Percentiles rank a stretch among this genome's conserved stretches.
These are phyloP conservation scores for Lordiphosa clarofinis DNA, from an alignment of 1,140 invertebrate species.

Conservation along the genomic window DNA sequence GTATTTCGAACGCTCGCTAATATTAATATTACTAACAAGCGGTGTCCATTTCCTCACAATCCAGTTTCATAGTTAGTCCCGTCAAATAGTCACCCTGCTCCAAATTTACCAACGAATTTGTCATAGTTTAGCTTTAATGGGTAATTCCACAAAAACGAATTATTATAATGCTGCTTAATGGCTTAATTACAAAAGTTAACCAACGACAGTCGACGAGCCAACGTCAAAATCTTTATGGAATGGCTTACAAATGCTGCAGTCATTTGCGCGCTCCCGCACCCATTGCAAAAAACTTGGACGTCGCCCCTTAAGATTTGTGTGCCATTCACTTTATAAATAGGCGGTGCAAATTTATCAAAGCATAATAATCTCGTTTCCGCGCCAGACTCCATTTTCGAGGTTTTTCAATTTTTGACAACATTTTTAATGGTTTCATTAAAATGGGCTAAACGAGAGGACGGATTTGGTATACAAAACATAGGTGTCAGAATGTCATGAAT, in stretches of 20 bases:
- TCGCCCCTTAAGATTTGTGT: slow-evolving; percentile 21
- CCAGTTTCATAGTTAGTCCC: neutral
- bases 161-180: slow-evolving; percentile 49
- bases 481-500: no score
- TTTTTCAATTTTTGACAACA: slow-evolving; percentile 4
- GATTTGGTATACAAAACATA: neutral
- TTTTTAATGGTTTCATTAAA: slow-evolving; percentile 17
- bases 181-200: slow-evolving; percentile 40
- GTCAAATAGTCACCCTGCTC: slow-evolving; percentile 2
- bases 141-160: slow-evolving; percentile 54
- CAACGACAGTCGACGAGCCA: slow-evolving; percentile 14
- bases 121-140: slow-evolving; percentile 42
- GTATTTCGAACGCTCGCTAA: neutral
- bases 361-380: slow-evolving; percentile 26
- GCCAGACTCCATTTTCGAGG: slow-evolving; percentile 5
- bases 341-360: slow-evolving; percentile 27
- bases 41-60: slow-evolving; percentile 20
- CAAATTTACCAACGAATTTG: slow-evolving; percentile 16
- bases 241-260: slow-evolving; percentile 47
- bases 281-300: slow-evolving; percentile 22
- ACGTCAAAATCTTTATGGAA: slow-evolving; percentile 27
- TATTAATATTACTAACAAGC: neutral
- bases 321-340: slow-evolving; percentile 39
- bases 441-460: slow-evolving; percentile 6
- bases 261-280: slow-evolving; percentile 21